Evolutionary conservation across 2,888 invertebrate genomes (phyloP).

Genomic region (Chymomyza fuscimana): DNA sequence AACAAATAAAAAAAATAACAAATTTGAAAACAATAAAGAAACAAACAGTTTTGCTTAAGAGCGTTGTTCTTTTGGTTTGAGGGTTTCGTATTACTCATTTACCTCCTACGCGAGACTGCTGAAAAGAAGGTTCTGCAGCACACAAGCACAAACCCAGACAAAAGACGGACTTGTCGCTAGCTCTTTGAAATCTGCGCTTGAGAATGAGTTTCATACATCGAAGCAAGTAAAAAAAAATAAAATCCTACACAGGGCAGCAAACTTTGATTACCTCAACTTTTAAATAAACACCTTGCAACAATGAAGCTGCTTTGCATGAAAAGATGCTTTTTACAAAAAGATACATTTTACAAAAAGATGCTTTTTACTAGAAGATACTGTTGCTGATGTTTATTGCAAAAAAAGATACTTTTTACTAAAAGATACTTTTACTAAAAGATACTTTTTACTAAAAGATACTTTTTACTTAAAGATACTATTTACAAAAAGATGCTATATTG

Average conservation of each 20-base stretch:
- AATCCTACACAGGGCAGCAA: conserved; percentile 12
- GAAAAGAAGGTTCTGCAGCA: not conserved
- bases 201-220: not conserved
- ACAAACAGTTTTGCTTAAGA: conserved; percentile 13
- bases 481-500: too few relatives aligned
- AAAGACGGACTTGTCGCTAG: not conserved
- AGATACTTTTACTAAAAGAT: too few relatives aligned
- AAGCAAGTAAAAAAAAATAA: not conserved
- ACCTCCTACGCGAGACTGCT: conserved; percentile 45
- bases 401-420: too few relatives aligned
- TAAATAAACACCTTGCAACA: conserved; percentile 59
- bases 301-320: not conserved
- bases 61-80: conserved; percentile 9
- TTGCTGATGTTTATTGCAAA: too few relatives aligned
- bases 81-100: conserved; percentile 58
- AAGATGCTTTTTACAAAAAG: not conserved
- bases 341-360: too few relatives aligned
- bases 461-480: too few relatives aligned
- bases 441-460: too few relatives aligned
- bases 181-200: conserved; percentile 23
- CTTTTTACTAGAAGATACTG: too few relatives aligned
- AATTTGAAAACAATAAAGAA: conserved; percentile 24
- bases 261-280: conserved; percentile 61
- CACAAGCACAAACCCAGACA: conserved; percentile 23
- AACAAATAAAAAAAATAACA: conserved; percentile 29